Evolutionary conservation across 2,888 invertebrate genomes (phyloP).

Genomic region (Hoplodrina ambigua): DNA sequence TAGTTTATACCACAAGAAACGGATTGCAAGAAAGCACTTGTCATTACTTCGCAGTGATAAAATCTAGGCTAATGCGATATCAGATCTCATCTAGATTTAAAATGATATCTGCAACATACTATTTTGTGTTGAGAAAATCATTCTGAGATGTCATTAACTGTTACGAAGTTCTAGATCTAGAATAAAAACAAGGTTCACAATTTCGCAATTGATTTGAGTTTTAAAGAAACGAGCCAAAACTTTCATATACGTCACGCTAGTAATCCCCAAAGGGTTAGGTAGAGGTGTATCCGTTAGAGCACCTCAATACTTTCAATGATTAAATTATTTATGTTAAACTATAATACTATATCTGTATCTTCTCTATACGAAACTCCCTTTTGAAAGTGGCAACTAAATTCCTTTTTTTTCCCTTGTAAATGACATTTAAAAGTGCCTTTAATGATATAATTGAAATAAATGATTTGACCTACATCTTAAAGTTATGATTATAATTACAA

Average conservation of each 20-base stretch:
- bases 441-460: no score
- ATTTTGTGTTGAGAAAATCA: constrained; percentile 46
- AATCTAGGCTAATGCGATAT: constrained; percentile 55
- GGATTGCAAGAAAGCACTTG: constrained; percentile 52
- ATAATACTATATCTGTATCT: no score
- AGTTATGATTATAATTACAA: no score
- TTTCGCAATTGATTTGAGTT: constrained; percentile 10
- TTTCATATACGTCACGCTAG: not conserved
- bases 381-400: no score
- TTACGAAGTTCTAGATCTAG: constrained; percentile 5
- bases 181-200: constrained; percentile 8
- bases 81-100: constrained; percentile 47
- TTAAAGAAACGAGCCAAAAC: not conserved
- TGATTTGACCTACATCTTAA: no score
- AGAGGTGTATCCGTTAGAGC: no score
- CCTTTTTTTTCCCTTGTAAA: no score
- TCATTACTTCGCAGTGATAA: constrained; percentile 51
- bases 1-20: constrained; percentile 46
- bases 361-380: no score
- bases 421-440: no score
- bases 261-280: no score
- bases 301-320: not conserved
- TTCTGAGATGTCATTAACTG: constrained; percentile 22
- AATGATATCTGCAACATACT: constrained; percentile 46
- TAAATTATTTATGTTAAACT: not conserved